Base-by-base conservation (phyloP, 2,113 vertebrate genomes). In the Nicator chloris region DNA sequence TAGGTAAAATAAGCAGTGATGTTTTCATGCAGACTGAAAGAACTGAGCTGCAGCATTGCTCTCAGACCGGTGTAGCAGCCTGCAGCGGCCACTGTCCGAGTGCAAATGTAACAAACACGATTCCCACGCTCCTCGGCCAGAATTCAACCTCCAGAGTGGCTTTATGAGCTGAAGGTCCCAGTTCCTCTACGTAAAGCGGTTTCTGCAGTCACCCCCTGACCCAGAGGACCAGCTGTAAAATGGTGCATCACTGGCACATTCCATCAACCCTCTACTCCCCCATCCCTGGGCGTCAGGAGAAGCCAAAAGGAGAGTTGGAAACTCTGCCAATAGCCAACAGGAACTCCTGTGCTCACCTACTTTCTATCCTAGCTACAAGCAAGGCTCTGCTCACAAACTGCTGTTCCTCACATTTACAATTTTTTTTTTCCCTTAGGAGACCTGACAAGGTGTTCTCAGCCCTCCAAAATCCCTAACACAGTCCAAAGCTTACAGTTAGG, bases 181-280 rank as follows among this genome's bases (percentile, higher is more conserved):
- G 37, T 42, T 75, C 15, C 49, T 3, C 0, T 3, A 35, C 1
- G 30, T 10, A 15, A 75, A 57, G 30, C 0, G 0, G 7, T 35
- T 89, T 76, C 71, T 37, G 54, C 28, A 64, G 82, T 23, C 35
- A 42, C 28, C 7, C 21, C 14, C 40, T 47, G 31, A 11, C 18
- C 16, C 23, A 39, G 16, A 40, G 31, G 70, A 61, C 14, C 17
- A 42, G 28, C n/a, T 84, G 39, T 22, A 20, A 49, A 66, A 54
- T 2, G 11, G 9, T 28, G 8, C 33, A 42, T 61, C 31, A 53
- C 28, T 1, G 26, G 28, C 28, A 72, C 7, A 4, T 17, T 22
- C 16, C 6, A 6, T 11, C 40, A 47, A 1, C 17, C n/a, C 49
- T n/a, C n/a, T 15, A 10, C 17, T 42, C 11, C 15, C 12, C 4